Percentiles rank a stretch among this genome's conserved stretches.
These are phyloP conservation scores for Antigone vipio DNA, from an alignment of 2,113 vertebrate species.

Conservation along the genomic window DNA sequence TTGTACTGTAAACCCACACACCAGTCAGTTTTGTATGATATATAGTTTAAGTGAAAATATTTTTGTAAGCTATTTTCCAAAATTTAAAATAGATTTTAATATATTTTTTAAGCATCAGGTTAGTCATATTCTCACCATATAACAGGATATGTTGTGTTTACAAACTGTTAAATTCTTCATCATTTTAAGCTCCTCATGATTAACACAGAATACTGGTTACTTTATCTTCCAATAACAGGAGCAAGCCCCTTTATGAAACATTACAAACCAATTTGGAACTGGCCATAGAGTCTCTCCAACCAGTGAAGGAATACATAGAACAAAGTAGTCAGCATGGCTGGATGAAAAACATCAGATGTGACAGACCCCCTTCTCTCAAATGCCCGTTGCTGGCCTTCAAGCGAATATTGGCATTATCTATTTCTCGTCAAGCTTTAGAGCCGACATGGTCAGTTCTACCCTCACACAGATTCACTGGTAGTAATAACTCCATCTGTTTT, in stretches of 20 bases:
- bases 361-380: neutral
- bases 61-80: conserved; percentile 41
- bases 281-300: neutral
- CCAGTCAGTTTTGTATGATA: conserved; percentile 5
- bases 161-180: conserved; percentile 26
- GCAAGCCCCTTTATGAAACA: neutral
- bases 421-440: neutral
- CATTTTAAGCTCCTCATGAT: conserved; percentile 53
- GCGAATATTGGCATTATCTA: neutral
- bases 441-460: neutral
- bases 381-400: neutral
- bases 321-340: neutral
- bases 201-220: conserved; percentile 12
- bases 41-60: conserved; percentile 11
- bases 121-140: conserved; percentile 20
- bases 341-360: neutral
- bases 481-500: neutral
- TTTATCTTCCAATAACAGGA: neutral
- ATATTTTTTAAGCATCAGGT: conserved; percentile 65
- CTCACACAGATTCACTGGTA: neutral
- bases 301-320: neutral
- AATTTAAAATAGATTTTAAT: conserved; percentile 55
- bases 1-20: conserved; percentile 37
- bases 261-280: neutral
- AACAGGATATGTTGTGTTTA: conserved; percentile 21